Evolutionary conservation across 2,113 vertebrate genomes (phyloP).

Genomic region (Abramis brama): DNA sequence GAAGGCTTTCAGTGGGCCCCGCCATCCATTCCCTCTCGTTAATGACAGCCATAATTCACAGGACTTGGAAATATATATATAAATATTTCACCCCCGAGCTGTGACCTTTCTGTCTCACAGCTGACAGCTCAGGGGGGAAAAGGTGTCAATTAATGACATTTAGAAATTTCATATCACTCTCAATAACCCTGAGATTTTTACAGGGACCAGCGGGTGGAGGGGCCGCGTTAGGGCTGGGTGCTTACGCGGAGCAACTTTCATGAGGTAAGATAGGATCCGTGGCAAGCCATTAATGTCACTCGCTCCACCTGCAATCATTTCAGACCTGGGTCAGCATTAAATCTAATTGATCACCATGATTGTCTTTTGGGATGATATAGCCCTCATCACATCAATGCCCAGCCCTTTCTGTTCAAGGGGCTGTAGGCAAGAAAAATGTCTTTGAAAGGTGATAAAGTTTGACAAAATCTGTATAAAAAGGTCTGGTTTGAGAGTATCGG

Average conservation of each 20-base stretch:
- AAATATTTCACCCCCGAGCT: slow-evolving; percentile 71
- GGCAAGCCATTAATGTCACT: slow-evolving; percentile 70
- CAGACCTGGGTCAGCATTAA: slow-evolving; percentile 66
- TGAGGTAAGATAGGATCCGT: slow-evolving; percentile 50
- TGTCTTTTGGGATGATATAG: slow-evolving; percentile 66
- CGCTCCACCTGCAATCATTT: slow-evolving; percentile 68
- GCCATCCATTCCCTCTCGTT: slow-evolving; percentile 75
- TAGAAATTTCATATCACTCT: slow-evolving; percentile 79
- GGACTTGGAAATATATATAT: slow-evolving; percentile 67
- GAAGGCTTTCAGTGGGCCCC: slow-evolving; percentile 72
- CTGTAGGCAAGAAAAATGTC: slow-evolving; percentile 45
- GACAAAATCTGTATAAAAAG: slow-evolving; percentile 42
- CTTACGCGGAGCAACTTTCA: slow-evolving; percentile 56
- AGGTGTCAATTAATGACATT: slow-evolving; percentile 83
- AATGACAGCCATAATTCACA: slow-evolving; percentile 81
- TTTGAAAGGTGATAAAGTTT: slow-evolving; percentile 36
- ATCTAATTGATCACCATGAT: slow-evolving; percentile 67
- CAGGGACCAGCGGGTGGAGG: slow-evolving; percentile 62
- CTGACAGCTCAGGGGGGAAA: slow-evolving; percentile 75
- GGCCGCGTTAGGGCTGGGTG: slow-evolving; percentile 58
- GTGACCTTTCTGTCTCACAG: slow-evolving; percentile 78
- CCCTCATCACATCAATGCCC: slow-evolving; percentile 54
- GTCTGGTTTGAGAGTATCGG: slow-evolving; percentile 14
- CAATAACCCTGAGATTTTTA: slow-evolving; percentile 77
- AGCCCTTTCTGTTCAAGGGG: slow-evolving; percentile 31